A percentile compares a stretch with the other conserved stretches of the same genome.
phyloP scores from a whole-genome alignment of 2,888 invertebrate genomes.

The Chromoteleia sp. region DNA sequence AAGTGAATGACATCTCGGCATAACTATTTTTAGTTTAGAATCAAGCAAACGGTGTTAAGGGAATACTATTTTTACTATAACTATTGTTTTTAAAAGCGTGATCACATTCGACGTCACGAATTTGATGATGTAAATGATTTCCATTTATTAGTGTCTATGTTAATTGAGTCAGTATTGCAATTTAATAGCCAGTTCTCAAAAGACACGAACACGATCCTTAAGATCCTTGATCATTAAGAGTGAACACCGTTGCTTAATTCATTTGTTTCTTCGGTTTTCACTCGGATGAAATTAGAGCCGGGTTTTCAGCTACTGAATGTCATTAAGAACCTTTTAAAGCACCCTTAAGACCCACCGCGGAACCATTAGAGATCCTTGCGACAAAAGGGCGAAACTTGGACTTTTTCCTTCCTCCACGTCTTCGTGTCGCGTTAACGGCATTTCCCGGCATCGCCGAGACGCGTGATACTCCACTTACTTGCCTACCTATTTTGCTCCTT shows the following conservation, averaged over 20 bases:
- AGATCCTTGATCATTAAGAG: slow-evolving; percentile 64
- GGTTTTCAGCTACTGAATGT: slow-evolving; percentile 79
- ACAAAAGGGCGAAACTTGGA: slow-evolving; percentile 81
- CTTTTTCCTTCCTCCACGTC: slow-evolving; percentile 75
- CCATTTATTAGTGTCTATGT: not conserved
- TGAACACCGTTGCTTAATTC: slow-evolving; percentile 77
- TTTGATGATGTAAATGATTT: slow-evolving; percentile 11
- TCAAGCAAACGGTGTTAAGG: too few species aligned
- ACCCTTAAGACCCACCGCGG: slow-evolving; percentile 81
- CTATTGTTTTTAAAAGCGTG: too few species aligned
- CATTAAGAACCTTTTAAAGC: slow-evolving; percentile 85
- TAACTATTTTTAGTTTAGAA: too few species aligned
- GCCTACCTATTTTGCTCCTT: slow-evolving; percentile 77
- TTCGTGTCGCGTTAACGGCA: slow-evolving; percentile 74
- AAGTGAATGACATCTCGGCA: too few species aligned
- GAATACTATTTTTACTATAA: too few species aligned
- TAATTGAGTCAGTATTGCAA: slow-evolving; percentile 14
- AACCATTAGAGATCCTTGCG: slow-evolving; percentile 81
- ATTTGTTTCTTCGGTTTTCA: slow-evolving; percentile 85
- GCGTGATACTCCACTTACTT: slow-evolving; percentile 68
- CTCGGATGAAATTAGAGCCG: slow-evolving; percentile 81
- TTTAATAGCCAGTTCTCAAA: slow-evolving; percentile 26
- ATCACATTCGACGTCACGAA: not conserved
- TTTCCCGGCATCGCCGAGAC: slow-evolving; percentile 68
- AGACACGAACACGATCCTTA: slow-evolving; percentile 55